Conservation (phyloP, 2,797 vertebrate species). For the Coluber constrictor region DNA sequence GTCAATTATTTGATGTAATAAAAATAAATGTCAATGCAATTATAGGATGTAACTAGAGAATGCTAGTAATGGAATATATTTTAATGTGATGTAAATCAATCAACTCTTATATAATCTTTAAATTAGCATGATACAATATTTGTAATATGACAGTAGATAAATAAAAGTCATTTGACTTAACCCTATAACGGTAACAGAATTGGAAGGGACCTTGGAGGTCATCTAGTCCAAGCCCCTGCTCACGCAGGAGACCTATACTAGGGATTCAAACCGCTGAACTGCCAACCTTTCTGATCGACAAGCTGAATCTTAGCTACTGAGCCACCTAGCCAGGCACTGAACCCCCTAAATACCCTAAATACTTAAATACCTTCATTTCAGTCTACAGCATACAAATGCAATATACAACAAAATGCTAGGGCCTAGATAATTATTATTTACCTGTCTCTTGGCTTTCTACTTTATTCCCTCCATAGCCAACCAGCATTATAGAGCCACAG, state of each 20-base stretch:
- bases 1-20: slow-evolving; percentile 55
- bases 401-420: not conserved
- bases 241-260: no score
- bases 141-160: slow-evolving; percentile 34
- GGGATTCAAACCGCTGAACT: no score
- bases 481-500: not conserved
- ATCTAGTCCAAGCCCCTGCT: no score
- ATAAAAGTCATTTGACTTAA: slow-evolving; percentile 14
- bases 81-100: slow-evolving; percentile 54
- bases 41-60: slow-evolving; percentile 56
- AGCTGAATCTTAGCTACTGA: no score
- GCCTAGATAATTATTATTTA: not conserved
- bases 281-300: no score
- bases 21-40: slow-evolving; percentile 53
- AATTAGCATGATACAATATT: slow-evolving; percentile 41
- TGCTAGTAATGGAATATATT: slow-evolving; percentile 54
- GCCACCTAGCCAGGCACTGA: no score
- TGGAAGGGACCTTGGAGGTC: no score
- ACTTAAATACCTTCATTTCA: not conserved
- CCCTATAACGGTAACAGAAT: no score
- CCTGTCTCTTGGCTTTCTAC: not conserved
- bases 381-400: not conserved
- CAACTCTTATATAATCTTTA: slow-evolving; percentile 43
- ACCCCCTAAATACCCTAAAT: no score
- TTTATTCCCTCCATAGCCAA: not conserved